These are phyloP conservation scores for Sepioteuthis lessoniana DNA, from an alignment of 2,888 invertebrate species.

Conservation along the genomic window DNA sequence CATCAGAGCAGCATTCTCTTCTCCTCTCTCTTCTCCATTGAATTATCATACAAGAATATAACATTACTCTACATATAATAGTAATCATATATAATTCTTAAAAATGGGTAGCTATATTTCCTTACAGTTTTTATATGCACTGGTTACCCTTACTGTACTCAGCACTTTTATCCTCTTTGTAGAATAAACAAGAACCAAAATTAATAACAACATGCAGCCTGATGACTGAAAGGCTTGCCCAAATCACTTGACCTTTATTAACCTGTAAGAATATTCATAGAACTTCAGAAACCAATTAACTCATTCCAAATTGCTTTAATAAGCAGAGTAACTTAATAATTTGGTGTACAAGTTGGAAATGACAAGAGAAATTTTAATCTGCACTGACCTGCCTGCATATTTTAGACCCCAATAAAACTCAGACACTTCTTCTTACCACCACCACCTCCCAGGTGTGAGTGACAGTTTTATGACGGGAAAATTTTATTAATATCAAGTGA, in stretches of 20 bases:
- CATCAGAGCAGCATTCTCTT: too few species aligned
- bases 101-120: too few species aligned
- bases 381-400: neutral
- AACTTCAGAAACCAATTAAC: neutral
- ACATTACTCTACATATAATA: too few species aligned
- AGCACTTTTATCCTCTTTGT: neutral
- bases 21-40: too few species aligned
- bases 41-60: too few species aligned
- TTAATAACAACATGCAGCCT: neutral
- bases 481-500: constrained; percentile 33
- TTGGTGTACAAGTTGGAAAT: neutral
- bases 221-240: neutral
- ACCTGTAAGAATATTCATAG: constrained; percentile 23
- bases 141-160: too few species aligned
- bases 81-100: too few species aligned
- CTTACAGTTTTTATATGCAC: too few species aligned
- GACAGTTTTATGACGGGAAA: neutral
- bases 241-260: neutral
- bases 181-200: neutral
- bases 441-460: neutral
- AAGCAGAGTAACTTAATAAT: constrained; percentile 33
- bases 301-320: neutral
- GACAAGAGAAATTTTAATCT: constrained; percentile 11
- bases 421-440: neutral
- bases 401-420: neutral